These are phyloP conservation scores for Timandra comae DNA, from an alignment of 2,888 invertebrate genomes.

Conservation along the genomic window DNA sequence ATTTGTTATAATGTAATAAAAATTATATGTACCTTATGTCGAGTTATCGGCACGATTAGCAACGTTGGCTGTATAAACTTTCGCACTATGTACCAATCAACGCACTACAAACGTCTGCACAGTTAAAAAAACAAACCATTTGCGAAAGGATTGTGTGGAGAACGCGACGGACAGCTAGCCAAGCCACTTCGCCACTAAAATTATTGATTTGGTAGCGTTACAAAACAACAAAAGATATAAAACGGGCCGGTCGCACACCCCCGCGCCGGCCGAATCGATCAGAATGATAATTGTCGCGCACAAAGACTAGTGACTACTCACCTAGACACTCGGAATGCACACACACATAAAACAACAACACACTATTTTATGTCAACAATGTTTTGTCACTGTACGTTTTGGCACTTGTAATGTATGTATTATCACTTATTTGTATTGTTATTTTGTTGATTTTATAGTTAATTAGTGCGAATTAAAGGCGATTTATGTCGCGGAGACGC, in stretches of 20 bases:
- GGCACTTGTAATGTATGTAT: conserved; percentile 36
- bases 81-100: conserved; percentile 12
- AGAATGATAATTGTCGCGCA: conserved; percentile 76
- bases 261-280: conserved; percentile 71
- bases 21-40: conserved; percentile 7
- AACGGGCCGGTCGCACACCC: conserved; percentile 66
- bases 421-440: conserved; percentile 40
- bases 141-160: conserved; percentile 3
- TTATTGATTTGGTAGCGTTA: conserved; percentile 71
- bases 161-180: conserved; percentile 22
- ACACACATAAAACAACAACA: conserved; percentile 65
- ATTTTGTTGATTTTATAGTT: conserved; percentile 51
- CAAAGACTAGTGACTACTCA: conserved; percentile 71
- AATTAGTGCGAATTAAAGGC: conserved; percentile 71
- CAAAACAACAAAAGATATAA: conserved; percentile 76
- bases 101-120: conserved; percentile 22
- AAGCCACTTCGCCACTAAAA: conserved; percentile 60
- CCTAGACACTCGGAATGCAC: conserved; percentile 68
- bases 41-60: neutral
- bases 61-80: conserved; percentile 7
- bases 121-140: conserved; percentile 1
- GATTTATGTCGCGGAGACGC: conserved; percentile 67
- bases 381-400: conserved; percentile 30
- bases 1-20: conserved; percentile 15
- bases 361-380: conserved; percentile 52